Conservation (phyloP, 2,888 invertebrate species). For the Melanotus villosus region DNA sequence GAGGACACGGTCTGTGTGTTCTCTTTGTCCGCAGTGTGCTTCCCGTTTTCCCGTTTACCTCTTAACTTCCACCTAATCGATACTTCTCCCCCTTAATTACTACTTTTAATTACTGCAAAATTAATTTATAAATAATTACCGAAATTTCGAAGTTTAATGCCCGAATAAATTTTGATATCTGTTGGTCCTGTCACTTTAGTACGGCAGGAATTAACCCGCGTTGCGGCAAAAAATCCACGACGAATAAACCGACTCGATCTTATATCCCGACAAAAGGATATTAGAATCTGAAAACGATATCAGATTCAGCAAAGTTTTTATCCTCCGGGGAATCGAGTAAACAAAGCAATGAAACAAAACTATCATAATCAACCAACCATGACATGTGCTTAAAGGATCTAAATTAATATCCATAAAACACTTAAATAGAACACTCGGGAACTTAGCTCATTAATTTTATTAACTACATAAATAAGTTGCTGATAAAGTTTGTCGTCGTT, state of each 20-base stretch:
- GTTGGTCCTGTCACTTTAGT: slow-evolving; percentile 15
- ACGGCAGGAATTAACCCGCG: slow-evolving; percentile 8
- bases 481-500: slow-evolving; percentile 12
- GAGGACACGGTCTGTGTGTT: slow-evolving; percentile 28
- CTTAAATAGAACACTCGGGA: slow-evolving; percentile 31
- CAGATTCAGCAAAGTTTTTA: slow-evolving; percentile 42
- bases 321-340: slow-evolving; percentile 31
- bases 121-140: slow-evolving; percentile 37
- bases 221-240: slow-evolving; percentile 1
- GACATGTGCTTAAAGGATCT: slow-evolving; percentile 31
- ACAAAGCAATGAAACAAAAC: slow-evolving; percentile 45
- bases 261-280: slow-evolving; percentile 15
- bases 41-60: slow-evolving; percentile 17
- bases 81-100: slow-evolving; percentile 37
- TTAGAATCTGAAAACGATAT: slow-evolving; percentile 37
- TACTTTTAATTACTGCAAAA: slow-evolving; percentile 34
- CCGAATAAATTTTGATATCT: slow-evolving; percentile 28
- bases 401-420: slow-evolving; percentile 41
- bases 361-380: slow-evolving; percentile 43
- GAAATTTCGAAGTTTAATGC: slow-evolving; percentile 21
- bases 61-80: slow-evolving; percentile 39
- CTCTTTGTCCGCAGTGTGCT: slow-evolving; percentile 14
- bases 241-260: slow-evolving; percentile 1
- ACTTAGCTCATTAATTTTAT: slow-evolving; percentile 36
- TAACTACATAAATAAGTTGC: slow-evolving; percentile 27